Evolutionary conservation across 2,888 invertebrate species (phyloP).

Genomic region (Saturnia japonica): DNA sequence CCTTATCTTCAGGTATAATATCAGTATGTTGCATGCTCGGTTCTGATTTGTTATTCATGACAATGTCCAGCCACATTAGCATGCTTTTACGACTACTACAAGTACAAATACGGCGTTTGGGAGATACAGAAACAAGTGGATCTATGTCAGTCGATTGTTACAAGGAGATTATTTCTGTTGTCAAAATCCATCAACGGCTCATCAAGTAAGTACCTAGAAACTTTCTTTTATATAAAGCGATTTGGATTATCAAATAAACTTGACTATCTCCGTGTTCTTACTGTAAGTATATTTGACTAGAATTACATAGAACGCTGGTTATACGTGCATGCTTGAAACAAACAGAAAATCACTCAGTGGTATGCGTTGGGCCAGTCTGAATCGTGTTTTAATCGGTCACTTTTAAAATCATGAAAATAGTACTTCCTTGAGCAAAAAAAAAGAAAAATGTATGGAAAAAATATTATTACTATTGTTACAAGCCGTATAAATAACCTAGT

Average conservation of each 20-base stretch:
- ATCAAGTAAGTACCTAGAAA: conserved; percentile 47
- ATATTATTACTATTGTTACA: too few species aligned
- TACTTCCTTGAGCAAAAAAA: too few species aligned
- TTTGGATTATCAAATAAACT: neutral
- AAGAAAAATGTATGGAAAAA: too few species aligned
- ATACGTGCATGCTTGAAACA: too few species aligned
- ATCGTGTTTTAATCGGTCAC: too few species aligned
- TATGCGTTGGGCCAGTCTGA: too few species aligned
- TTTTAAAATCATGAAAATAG: too few species aligned
- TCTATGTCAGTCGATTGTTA: conserved; percentile 41
- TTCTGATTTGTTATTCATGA: conserved; percentile 64
- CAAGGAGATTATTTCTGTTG: conserved; percentile 50
- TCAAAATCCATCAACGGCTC: conserved; percentile 62
- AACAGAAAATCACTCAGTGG: too few species aligned
- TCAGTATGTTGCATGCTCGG: conserved; percentile 64
- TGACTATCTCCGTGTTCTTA: too few species aligned
- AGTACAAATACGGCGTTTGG: conserved; percentile 54
- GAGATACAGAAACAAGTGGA: conserved; percentile 21
- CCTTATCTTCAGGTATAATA: conserved; percentile 38
- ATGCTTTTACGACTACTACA: conserved; percentile 62
- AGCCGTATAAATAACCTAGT: too few species aligned
- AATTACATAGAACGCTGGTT: too few species aligned
- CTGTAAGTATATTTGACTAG: too few species aligned
- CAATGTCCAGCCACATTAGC: conserved; percentile 68
- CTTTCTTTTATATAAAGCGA: neutral